Evolutionary conservation across 1,140 invertebrate genomes (phyloP), one percentile per base, ranked within the genome.

Genomic region (Anagrus nilaparvatae): DNA sequence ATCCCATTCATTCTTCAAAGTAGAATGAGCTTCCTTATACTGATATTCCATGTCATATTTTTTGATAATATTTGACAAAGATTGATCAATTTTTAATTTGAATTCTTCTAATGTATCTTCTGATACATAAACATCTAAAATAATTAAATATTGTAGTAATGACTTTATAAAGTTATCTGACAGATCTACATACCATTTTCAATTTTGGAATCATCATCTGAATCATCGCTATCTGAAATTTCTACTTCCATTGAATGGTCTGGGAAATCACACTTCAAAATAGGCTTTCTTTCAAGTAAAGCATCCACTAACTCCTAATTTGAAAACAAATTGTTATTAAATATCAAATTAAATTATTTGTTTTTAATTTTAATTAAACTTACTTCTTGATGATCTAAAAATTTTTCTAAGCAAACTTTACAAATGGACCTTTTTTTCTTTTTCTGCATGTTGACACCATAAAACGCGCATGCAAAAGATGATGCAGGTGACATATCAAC

Each of bases 241-340:
- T 72, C 70, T 23, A 75, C 70, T 53, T 74, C 67, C 49, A 72
- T 65, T 4, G 67, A 71, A 49, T 70, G 68, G 53, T 70, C 68
- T n/a, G 72, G 72, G 58, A 72, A 65, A 25, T 70, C 52, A 40
- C 66, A 64, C 20, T 65, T 52, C 16, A 72, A 55, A 7, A 75
- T 33, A 6, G 69, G 52, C 49, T 67, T 62, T 10, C 53, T 56
- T 4, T 64, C 48, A 30, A 59, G 45, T 9, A 74, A 48, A 23
- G 59, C 50, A 18, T 53, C 43, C 8, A 62, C 60, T 12, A 74
- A 48, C 57, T 54, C 30, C 67, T 70, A 20, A n/a, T 56, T 56
- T 23, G 16, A 29, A 38, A 34, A 32, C 24, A 39, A 43, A 28
- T 23, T n/a, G 7, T 38, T 24, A 40, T 12, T 17, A 30, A 9